Base-by-base conservation (phyloP, 2,113 vertebrate genomes). In the Sapayoa aenigma region DNA sequence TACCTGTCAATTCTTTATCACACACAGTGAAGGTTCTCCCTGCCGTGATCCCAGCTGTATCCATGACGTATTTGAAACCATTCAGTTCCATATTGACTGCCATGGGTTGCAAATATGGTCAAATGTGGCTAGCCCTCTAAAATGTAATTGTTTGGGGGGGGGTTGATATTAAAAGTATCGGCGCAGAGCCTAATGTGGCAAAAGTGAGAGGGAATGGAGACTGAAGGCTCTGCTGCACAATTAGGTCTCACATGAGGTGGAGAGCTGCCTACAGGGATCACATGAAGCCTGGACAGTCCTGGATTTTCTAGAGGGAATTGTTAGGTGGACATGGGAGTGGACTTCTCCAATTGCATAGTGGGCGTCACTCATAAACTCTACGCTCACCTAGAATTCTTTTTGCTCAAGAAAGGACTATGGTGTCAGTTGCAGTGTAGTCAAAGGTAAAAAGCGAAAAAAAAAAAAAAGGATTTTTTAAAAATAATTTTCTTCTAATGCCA, bases 331-430 rank as follows among this genome's bases (percentile, higher is more conserved):
- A 28, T 4, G 9, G 24, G 24, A 82, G 21, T 22, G 6, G 37
- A 69, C 13, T 46, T 44, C 55, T 59, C 56, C 12, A 7, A 5
- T 30, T 84, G 5, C 4, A 2, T 31, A 39, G 31, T 2, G 6
- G 18, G 9, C 47, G 35, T 47, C 41, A 10, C 41, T 79, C 46
- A 37, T 31, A 68, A 74, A 41, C 33, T 63, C 23, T 12, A 52
- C 1, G 1, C 39, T 75, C 1, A 0, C 39, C 55, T 3, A 2
- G 24, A 42, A 50, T 41, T 78, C 30, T 19, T 71, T 90, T 72
- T 84, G 9, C 25, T 89, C 1, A 1, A 60, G 44, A 84, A 78
- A 62, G 13, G 63, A 10, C 37, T 86, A 7, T 27, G 17, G 9
- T 72, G 13, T 58, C 17, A 67, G 35, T 56, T 24, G 25, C 68